Conservation (phyloP, 2,888 invertebrate species). For the Beris chalybata region DNA sequence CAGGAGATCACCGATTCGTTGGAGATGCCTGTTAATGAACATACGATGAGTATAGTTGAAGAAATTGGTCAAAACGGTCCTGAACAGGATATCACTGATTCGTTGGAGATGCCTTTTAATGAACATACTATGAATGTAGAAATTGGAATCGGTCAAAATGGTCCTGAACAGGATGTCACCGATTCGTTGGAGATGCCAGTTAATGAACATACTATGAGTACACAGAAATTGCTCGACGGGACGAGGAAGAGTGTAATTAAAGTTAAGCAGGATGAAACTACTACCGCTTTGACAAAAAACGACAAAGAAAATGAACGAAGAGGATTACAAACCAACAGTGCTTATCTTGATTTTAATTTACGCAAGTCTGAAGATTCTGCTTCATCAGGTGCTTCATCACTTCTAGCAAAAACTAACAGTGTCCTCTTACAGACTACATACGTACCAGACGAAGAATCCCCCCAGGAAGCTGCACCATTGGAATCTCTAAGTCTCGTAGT, state of each 20-base stretch:
- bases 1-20: not conserved
- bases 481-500: constrained; percentile 7
- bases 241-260: not conserved
- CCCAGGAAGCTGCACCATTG: not conserved
- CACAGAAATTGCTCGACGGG: not conserved
- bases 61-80: not conserved
- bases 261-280: not conserved
- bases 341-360: not conserved
- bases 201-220: constrained; percentile 24
- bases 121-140: constrained; percentile 25
- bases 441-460: not conserved
- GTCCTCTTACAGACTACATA: constrained; percentile 20
- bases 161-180: not conserved
- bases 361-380: constrained; percentile 28
- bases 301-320: too few relatives aligned
- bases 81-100: not conserved
- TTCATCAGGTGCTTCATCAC: constrained; percentile 28
- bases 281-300: constrained; percentile 8
- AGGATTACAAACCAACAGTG: not conserved
- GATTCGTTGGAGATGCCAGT: constrained; percentile 17
- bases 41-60: constrained; percentile 17
- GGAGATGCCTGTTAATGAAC: constrained; percentile 23
- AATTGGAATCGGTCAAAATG: not conserved
- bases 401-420: constrained; percentile 23
- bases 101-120: constrained; percentile 12